A percentile compares a stretch with the other conserved stretches of the same genome.
Conservation (phyloP, 2,888 invertebrate species). For the Stratiomys singularior region DNA sequence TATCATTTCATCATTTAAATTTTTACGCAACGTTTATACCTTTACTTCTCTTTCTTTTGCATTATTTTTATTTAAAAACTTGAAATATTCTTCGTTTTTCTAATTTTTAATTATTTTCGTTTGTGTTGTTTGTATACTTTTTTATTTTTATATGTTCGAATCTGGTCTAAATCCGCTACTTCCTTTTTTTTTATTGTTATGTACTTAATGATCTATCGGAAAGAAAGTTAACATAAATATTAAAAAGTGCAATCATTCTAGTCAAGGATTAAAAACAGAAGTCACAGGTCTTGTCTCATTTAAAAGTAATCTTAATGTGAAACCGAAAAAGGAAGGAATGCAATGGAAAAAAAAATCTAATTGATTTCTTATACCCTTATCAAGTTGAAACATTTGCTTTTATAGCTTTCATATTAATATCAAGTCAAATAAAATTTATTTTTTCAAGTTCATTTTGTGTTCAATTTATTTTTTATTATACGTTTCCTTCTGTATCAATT, state of each 20-base stretch:
- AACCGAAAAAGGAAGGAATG: neutral
- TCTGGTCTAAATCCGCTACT: conserved; percentile 1
- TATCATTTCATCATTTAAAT: conserved; percentile 9
- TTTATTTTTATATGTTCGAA: conserved; percentile 5
- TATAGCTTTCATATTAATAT: neutral
- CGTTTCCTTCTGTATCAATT: neutral
- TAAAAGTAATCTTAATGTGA: neutral
- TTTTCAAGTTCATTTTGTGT: conserved; percentile 2
- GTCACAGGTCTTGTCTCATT: conserved; percentile 9
- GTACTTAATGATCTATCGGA: conserved; percentile 18
- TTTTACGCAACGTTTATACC: neutral
- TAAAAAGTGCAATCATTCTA: conserved; percentile 2
- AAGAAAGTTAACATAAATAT: conserved; percentile 32
- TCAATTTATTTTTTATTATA: neutral
- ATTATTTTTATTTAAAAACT: conserved; percentile 16
- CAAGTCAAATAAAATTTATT: conserved; percentile 3
- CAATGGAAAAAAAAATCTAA: neutral
- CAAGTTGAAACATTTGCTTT: neutral
- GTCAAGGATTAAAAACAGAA: neutral
- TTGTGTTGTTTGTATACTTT: conserved; percentile 6
- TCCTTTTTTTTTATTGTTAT: neutral
- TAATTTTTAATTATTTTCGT: neutral
- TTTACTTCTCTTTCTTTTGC: neutral
- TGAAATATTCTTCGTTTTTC: neutral
- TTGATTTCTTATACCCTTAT: neutral